Evolutionary conservation across 2,113 vertebrate genomes (phyloP).

Genomic region (Rhea pennata): DNA sequence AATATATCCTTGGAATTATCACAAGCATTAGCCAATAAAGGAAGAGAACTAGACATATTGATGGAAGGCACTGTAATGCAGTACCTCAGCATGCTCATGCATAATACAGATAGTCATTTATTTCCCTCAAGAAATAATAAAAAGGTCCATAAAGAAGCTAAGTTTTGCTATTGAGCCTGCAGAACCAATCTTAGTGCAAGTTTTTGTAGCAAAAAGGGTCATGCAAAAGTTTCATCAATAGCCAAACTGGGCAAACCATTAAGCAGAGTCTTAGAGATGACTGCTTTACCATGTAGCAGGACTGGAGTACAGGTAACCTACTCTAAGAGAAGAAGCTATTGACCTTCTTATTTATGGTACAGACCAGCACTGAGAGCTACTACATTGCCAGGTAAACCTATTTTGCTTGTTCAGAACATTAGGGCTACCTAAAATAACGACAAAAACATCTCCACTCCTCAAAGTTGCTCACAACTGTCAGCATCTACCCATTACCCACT

Average conservation of each 20-base stretch:
- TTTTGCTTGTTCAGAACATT: background rate
- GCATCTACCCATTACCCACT: background rate
- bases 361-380: background rate
- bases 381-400: background rate
- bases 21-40: slow-evolving; percentile 7
- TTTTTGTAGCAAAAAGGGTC: background rate
- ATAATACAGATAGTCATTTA: slow-evolving; percentile 28
- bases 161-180: background rate
- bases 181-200: background rate
- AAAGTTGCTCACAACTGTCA: background rate
- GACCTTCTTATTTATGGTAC: background rate
- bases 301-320: background rate
- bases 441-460: background rate
- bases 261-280: background rate
- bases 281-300: fast-evolving
- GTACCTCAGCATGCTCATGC: slow-evolving; percentile 7
- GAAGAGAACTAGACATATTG: slow-evolving; percentile 2
- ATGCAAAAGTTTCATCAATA: background rate
- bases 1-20: background rate
- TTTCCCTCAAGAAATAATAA: slow-evolving; percentile 22
- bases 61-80: slow-evolving; percentile 1
- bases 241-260: background rate
- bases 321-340: background rate
- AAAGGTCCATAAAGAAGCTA: background rate
- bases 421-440: background rate